Percentiles rank a stretch among this genome's conserved stretches.
Evolutionary conservation across 2,113 vertebrate species (phyloP).

Genomic region (Sapayoa aenigma): DNA sequence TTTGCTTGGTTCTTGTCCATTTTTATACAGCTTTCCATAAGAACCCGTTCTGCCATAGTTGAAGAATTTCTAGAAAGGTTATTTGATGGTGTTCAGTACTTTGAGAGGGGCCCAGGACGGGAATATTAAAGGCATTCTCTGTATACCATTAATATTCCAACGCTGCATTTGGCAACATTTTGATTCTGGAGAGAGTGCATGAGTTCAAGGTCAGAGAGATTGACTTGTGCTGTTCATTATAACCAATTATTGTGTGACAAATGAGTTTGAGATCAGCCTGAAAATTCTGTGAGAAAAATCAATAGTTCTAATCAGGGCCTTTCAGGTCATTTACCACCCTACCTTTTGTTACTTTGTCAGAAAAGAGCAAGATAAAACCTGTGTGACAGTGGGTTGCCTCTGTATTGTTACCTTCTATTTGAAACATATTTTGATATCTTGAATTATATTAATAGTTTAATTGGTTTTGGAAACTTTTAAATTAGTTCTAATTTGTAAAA

Average conservation of each 20-base stretch:
- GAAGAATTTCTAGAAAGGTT: constrained; percentile 46
- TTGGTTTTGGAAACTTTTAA: constrained; percentile 74
- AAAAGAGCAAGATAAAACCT: constrained; percentile 79
- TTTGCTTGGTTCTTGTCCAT: background rate
- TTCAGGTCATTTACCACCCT: constrained; percentile 78
- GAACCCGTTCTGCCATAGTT: background rate
- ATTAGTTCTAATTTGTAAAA: constrained; percentile 62
- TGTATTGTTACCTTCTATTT: constrained; percentile 57
- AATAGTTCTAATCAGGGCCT: constrained; percentile 85
- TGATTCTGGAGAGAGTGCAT: constrained; percentile 76
- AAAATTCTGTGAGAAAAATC: constrained; percentile 87
- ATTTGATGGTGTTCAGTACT: constrained; percentile 35
- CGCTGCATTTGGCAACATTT: constrained; percentile 72
- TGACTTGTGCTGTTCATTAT: constrained; percentile 83
- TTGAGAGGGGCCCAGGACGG: constrained; percentile 38
- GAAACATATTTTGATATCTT: constrained; percentile 73
- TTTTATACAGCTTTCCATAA: background rate
- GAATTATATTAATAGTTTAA: constrained; percentile 75
- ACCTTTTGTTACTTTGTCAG: constrained; percentile 84
- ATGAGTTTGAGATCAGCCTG: constrained; percentile 82
- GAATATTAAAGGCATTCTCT: constrained; percentile 67
- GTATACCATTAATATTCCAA: constrained; percentile 78
- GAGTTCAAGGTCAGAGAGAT: constrained; percentile 86
- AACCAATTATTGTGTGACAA: constrained; percentile 85
- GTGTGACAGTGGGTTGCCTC: constrained; percentile 65